Conservation (phyloP, 2,113 vertebrate species). For the Tachysurus vachellii region DNA sequence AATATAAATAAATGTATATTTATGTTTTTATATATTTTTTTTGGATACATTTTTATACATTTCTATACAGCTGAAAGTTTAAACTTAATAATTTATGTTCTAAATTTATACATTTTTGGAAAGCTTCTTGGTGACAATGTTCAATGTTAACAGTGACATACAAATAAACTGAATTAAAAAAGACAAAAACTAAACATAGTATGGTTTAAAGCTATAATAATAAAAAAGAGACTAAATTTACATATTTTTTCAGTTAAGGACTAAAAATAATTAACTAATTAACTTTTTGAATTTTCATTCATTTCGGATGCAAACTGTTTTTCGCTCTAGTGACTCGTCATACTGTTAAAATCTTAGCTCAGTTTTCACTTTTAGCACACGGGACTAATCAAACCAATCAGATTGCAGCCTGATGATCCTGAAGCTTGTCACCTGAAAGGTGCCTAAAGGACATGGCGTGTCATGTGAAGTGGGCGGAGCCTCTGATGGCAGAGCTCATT, state of each 20-base stretch:
- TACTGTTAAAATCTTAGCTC: too few species aligned
- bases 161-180: not conserved
- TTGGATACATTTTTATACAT: too few species aligned
- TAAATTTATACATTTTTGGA: not conserved
- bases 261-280: too few species aligned
- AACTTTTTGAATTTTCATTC: not conserved
- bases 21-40: too few species aligned
- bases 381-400: not conserved
- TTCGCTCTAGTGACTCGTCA: not conserved
- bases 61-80: too few species aligned
- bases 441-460: not conserved
- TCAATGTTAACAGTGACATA: too few species aligned
- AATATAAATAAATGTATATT: too few species aligned
- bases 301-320: not conserved
- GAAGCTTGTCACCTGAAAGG: not conserved
- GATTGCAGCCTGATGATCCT: not conserved
- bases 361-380: too few species aligned
- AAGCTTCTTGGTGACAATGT: not conserved
- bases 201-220: not conserved
- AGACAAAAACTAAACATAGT: not conserved
- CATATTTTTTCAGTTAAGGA: too few species aligned
- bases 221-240: too few species aligned
- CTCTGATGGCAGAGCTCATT: not conserved
- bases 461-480: not conserved
- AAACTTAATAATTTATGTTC: too few species aligned